These are phyloP conservation scores for Prolemur simus DNA, from an alignment of 2,113 vertebrate species.

Conservation along the genomic window DNA sequence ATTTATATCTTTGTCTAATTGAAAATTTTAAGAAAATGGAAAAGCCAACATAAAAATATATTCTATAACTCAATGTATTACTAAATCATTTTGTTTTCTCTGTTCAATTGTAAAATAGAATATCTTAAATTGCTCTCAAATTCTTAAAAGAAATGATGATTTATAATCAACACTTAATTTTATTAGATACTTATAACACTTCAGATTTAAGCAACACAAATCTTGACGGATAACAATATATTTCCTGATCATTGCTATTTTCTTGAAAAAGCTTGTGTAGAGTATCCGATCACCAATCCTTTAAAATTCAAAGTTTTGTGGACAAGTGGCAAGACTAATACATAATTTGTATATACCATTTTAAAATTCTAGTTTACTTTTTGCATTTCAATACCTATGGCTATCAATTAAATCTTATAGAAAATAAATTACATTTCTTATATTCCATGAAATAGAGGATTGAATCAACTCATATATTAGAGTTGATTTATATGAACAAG, in stretches of 20 bases:
- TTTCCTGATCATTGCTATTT: not conserved
- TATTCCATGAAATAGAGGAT: not conserved
- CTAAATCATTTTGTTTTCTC: not conserved
- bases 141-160: not conserved
- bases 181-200: not conserved
- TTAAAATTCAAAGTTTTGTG: slow-evolving; percentile 13
- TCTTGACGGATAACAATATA: not conserved
- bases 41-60: not conserved
- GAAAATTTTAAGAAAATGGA: not conserved
- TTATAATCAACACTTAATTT: slow-evolving; percentile 6
- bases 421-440: not conserved
- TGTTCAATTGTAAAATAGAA: not conserved
- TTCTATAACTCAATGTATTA: not conserved
- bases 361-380: slow-evolving; percentile 3
- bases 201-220: not conserved
- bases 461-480: not conserved
- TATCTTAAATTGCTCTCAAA: not conserved
- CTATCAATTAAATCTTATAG: not conserved
- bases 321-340: not conserved
- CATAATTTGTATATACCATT: not conserved
- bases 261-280: not conserved
- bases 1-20: not conserved
- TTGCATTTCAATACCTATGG: not conserved
- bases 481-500: not conserved
- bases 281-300: not conserved